Percentiles rank a stretch among this genome's conserved stretches.
These are phyloP conservation scores for Peucedramus taeniatus DNA, from an alignment of 2,113 vertebrate species.

Conservation along the genomic window DNA sequence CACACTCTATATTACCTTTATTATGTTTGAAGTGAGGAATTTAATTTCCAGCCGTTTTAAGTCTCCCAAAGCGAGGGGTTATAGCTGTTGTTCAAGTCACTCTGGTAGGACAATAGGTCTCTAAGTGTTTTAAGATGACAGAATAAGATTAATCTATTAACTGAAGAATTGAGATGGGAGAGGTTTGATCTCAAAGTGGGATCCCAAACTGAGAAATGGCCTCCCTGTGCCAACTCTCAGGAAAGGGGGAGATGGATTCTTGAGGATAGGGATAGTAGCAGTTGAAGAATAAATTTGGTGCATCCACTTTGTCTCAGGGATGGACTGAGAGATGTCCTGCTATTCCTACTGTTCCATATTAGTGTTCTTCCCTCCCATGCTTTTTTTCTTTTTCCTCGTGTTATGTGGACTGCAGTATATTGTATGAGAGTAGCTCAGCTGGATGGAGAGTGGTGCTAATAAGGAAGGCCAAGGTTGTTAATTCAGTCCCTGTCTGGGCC, in stretches of 20 bases:
- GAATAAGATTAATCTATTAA: background rate
- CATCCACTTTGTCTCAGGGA: background rate
- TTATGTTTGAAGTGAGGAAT: background rate
- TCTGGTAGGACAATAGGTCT: background rate
- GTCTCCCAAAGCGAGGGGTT: rapidly evolving
- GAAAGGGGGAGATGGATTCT: background rate
- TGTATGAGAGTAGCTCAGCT: background rate
- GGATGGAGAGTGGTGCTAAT: background rate
- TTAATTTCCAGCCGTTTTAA: background rate
- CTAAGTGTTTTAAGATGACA: background rate
- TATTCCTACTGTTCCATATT: background rate
- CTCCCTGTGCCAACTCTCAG: background rate
- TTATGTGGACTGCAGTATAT: background rate
- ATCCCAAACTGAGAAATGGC: background rate
- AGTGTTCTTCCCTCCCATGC: background rate
- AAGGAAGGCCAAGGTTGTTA: background rate
- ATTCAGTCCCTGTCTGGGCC: background rate
- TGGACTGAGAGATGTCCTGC: background rate
- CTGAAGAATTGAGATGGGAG: background rate
- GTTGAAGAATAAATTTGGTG: background rate
- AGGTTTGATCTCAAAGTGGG: background rate
- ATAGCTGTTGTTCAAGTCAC: background rate
- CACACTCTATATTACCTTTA: rapidly evolving
- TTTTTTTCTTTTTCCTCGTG: rapidly evolving
- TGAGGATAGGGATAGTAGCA: background rate